Evolutionary conservation across 2,797 vertebrate species (phyloP).

Genomic region (Gambusia yucatana): DNA sequence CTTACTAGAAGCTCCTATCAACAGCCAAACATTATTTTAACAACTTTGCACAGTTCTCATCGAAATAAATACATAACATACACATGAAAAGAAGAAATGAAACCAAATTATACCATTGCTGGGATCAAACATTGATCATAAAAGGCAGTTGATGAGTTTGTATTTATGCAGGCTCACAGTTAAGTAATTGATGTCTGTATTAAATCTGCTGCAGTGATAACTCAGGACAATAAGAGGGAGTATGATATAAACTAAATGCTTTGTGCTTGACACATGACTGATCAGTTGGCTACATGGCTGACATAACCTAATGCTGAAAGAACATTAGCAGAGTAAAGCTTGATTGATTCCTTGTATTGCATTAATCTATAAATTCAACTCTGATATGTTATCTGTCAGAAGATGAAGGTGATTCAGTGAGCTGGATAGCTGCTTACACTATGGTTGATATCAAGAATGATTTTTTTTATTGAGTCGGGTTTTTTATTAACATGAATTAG

Average conservation of each 20-base stretch:
- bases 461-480: background rate
- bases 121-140: background rate
- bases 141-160: background rate
- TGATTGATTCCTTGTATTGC: slow-evolving; percentile 1
- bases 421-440: background rate
- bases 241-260: background rate
- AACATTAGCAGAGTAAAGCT: background rate
- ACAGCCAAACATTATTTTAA: background rate
- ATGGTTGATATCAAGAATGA: background rate
- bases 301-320: background rate
- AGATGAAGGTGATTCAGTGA: background rate
- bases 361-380: background rate
- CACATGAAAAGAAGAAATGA: background rate
- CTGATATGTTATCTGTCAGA: background rate
- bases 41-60: background rate
- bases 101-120: background rate
- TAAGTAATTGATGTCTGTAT: background rate
- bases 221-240: background rate
- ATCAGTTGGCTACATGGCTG: background rate
- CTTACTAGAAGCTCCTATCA: slow-evolving; percentile 10
- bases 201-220: background rate
- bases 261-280: background rate
- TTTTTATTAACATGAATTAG: background rate
- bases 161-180: background rate
- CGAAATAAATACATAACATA: background rate